Conservation (phyloP, 2,113 vertebrate species). For the Pachycephala philippinensis region DNA sequence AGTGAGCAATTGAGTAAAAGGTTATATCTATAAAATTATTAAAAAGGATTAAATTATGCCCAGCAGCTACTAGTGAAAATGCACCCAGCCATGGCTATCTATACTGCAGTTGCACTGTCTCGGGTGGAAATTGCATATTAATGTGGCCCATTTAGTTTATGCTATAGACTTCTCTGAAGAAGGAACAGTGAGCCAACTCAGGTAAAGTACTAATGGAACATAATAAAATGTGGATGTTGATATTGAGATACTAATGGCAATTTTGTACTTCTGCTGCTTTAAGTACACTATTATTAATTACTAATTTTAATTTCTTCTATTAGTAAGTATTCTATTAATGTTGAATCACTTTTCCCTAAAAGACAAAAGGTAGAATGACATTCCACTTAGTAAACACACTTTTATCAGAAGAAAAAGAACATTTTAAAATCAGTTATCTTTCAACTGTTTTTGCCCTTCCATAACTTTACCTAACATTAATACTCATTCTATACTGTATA, state of each 20-base stretch:
- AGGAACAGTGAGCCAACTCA: background rate
- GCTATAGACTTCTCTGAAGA: background rate
- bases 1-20: slow-evolving; percentile 32
- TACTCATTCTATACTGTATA: background rate
- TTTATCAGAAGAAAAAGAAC: background rate
- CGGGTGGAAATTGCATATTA: slow-evolving; percentile 25
- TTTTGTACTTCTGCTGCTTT: background rate
- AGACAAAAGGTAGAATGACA: background rate
- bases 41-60: slow-evolving; percentile 43
- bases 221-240: background rate
- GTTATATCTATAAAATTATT: slow-evolving; percentile 60
- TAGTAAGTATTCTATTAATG: background rate
- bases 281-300: background rate
- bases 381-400: background rate
- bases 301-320: background rate
- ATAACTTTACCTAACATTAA: background rate
- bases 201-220: background rate
- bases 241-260: background rate
- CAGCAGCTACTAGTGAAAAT: slow-evolving; percentile 26
- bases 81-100: slow-evolving; percentile 1
- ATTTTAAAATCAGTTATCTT: background rate
- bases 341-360: background rate
- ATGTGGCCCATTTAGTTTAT: slow-evolving; percentile 31
- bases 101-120: background rate
- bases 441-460: background rate